A percentile compares a stretch with the other conserved stretches of the same genome.
phyloP scores from a whole-genome alignment of 2,113 vertebrate genomes.

The Laticauda laticaudata region DNA sequence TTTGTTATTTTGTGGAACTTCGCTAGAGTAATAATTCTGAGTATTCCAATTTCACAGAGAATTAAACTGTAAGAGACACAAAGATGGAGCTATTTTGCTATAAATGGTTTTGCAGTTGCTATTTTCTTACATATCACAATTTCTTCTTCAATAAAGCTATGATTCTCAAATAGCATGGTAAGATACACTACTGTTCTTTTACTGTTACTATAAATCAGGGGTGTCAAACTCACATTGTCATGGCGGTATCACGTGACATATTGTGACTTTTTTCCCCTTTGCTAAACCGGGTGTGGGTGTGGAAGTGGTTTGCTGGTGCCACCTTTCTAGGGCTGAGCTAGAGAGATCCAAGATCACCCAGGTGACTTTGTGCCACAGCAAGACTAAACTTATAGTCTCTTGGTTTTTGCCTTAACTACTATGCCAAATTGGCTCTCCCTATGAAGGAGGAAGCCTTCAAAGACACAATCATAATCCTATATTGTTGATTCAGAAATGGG shows the following conservation, averaged over 20 bases:
- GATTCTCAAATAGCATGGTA: not conserved
- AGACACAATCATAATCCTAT: not conserved
- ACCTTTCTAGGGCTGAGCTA: not conserved
- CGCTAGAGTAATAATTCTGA: slow-evolving; percentile 6
- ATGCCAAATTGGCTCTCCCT: not conserved
- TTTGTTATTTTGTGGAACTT: not conserved
- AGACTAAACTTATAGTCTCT: not conserved
- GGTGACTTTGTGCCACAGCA: not conserved
- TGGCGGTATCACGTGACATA: too few species aligned
- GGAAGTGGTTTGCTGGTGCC: not conserved
- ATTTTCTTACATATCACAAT: accelerated
- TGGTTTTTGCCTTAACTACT: not conserved
- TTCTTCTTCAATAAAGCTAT: not conserved
- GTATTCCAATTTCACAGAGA: not conserved
- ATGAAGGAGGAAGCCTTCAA: not conserved
- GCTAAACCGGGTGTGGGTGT: too few species aligned
- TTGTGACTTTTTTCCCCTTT: too few species aligned
- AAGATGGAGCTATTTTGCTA: slow-evolving; percentile 4
- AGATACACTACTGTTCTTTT: not conserved
- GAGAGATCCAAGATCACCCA: not conserved
- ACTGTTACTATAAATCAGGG: too few species aligned
- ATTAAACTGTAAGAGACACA: not conserved
- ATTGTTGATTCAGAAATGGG: not conserved
- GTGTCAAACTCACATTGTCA: too few species aligned
- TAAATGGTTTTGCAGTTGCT: not conserved